A percentile compares a stretch with the other conserved stretches of the same genome.
These are phyloP conservation scores for Clarias fuscus DNA, from an alignment of 2,797 vertebrate species.

Conservation along the genomic window DNA sequence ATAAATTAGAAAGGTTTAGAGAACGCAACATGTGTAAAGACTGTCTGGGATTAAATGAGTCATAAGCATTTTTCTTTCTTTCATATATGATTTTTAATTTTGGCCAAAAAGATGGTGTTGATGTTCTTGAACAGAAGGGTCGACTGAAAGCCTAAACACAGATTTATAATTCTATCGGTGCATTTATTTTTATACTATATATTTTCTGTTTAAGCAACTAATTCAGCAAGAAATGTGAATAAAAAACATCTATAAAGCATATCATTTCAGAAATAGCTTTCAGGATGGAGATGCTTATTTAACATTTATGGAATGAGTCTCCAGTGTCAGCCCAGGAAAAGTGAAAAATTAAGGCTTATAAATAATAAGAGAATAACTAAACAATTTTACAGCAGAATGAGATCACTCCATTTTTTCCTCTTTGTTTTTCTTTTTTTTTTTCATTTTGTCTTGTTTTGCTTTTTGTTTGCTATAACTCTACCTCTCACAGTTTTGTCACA, in stretches of 20 bases:
- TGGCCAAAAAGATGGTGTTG: not conserved
- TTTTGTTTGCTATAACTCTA: no score
- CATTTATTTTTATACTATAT: not conserved
- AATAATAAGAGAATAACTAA: no score
- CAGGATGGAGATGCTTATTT: not conserved
- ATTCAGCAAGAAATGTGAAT: not conserved
- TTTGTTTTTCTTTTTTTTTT: no score
- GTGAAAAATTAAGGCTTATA: no score
- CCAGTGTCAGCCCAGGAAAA: not conserved
- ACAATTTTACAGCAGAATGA: no score
- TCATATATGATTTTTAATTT: not conserved
- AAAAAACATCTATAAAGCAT: not conserved
- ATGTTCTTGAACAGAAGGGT: not conserved
- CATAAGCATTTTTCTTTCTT: not conserved
- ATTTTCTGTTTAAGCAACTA: not conserved
- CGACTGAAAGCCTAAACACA: not conserved
- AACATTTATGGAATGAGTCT: constrained; percentile 3
- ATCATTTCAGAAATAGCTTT: not conserved
- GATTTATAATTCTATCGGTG: not conserved
- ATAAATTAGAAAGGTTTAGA: not conserved
- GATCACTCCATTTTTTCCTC: no score
- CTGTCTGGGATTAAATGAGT: not conserved
- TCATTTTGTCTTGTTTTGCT: no score
- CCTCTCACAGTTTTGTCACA: no score
- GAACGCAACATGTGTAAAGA: not conserved